Conservation (phyloP, 1,140 invertebrate genomes). For the Pristionchus pacificus region DNA sequence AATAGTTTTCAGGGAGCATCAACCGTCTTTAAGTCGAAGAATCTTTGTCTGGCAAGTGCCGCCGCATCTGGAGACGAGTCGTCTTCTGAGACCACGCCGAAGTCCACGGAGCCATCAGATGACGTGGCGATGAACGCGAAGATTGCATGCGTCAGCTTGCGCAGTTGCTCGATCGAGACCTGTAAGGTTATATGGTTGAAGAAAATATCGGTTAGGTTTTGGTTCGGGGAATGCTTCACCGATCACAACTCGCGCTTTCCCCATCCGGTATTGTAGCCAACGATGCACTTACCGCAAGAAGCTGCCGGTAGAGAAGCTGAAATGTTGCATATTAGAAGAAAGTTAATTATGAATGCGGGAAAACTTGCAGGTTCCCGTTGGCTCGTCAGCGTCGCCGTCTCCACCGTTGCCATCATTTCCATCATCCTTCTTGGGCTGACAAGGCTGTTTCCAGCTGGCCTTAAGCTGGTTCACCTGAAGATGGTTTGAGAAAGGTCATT, state of each 20-base stretch:
- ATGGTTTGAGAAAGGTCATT: too few species aligned
- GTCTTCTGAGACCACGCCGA: slow-evolving; percentile 15
- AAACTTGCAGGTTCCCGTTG: not conserved
- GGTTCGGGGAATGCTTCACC: too few species aligned
- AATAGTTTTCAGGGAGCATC: slow-evolving; percentile 3
- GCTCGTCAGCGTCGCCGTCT: not conserved
- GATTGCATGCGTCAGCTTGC: slow-evolving; percentile 45
- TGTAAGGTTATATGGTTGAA: too few species aligned
- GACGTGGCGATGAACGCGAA: slow-evolving; percentile 44
- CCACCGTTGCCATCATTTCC: not conserved
- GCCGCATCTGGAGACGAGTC: slow-evolving; percentile 26
- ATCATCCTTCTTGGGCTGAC: not conserved
- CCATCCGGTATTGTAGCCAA: slow-evolving; percentile 25
- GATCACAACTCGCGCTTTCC: slow-evolving; percentile 12
- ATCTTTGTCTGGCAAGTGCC: slow-evolving; percentile 14
- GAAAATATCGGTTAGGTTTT: not conserved
- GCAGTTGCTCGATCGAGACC: slow-evolving; percentile 13
- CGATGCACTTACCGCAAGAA: slow-evolving; percentile 21
- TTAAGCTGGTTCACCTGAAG: slow-evolving; percentile 1
- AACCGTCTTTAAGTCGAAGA: slow-evolving; percentile 17
- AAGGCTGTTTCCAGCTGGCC: not conserved
- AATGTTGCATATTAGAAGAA: not conserved
- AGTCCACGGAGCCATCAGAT: slow-evolving; percentile 37
- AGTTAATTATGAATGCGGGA: too few species aligned
- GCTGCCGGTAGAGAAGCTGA: not conserved